Conservation (phyloP, 2,113 vertebrate species). For the Oncorhynchus kisutch region DNA sequence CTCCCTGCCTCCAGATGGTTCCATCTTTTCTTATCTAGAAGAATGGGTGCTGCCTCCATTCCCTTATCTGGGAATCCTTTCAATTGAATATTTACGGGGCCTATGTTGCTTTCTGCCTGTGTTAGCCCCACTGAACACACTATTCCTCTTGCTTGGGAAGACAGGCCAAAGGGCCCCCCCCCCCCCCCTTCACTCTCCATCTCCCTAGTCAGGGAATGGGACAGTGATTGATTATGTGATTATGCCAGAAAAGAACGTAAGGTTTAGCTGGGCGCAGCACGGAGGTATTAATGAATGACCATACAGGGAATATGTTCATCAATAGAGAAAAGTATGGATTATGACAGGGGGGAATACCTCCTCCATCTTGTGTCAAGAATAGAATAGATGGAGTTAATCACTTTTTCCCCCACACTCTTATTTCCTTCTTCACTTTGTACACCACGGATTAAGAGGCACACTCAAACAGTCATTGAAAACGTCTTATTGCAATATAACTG, state of each 20-base stretch:
- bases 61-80: conserved; percentile 79
- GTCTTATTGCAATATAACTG: conserved; percentile 66
- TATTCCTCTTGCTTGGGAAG: conserved; percentile 63
- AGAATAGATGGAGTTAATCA: conserved; percentile 58
- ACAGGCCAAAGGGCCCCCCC: conserved; percentile 58
- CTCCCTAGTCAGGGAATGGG: conserved; percentile 65
- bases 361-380: conserved; percentile 45
- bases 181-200: conserved; percentile 3
- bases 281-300: conserved; percentile 51
- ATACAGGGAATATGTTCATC: conserved; percentile 44
- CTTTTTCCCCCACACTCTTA: conserved; percentile 49
- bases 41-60: conserved; percentile 78
- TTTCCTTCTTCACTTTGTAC: conserved; percentile 41
- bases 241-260: conserved; percentile 61
- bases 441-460: conserved; percentile 65
- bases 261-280: conserved; percentile 53
- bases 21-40: conserved; percentile 81
- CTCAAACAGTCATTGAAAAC: conserved; percentile 65
- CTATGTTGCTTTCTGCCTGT: conserved; percentile 47
- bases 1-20: conserved; percentile 80
- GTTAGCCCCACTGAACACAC: conserved; percentile 65
- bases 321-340: conserved; percentile 46
- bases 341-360: conserved; percentile 40
- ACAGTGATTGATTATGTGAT: conserved; percentile 73
- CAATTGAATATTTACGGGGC: conserved; percentile 81